Base-by-base conservation (phyloP, 2,797 vertebrate species). In the Bradypodion ventrale region DNA sequence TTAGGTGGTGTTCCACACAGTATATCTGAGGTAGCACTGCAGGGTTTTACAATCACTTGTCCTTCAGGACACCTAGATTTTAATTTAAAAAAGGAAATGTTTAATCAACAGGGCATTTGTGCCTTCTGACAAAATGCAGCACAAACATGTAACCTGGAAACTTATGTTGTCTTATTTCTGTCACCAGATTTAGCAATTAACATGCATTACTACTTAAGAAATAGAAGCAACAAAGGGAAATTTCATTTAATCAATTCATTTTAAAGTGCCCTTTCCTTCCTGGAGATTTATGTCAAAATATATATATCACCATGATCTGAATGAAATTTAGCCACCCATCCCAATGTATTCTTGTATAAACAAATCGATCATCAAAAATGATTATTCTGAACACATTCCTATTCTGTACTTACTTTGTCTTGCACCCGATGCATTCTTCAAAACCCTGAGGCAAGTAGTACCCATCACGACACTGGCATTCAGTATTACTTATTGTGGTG, bases 391-490 rank as follows among this genome's bases (percentile, higher is more conserved):
- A 7, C 6, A 15, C 40, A 68, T 42, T 78, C 16, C 5, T 56
- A 56, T 56, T n/a, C 62, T 84, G 63, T 81, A 90, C 92, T 87
- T 90, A 94, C 94, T 0, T 78, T 78, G 40, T 56, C 32, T 5
- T 90, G 79, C 83, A 90, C 12, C 0, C 88, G 21, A 52, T 37
- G 83, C 92, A 94, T 4, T 83, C 72, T 78, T 93, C 89, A 87
- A 91, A 94, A 73, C 1, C 49, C 1, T 62, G 70, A 0, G 83
- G 78, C 35, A 92, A 91, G 65, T 73, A 89, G 80, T 85, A 92
- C 0, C 93, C 93, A 2, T 0, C 2, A 12, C 73, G 89, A 81
- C 95, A 96, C 0, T 40, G 92, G 78, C 95, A 96, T 37, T 65
- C 75, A 5, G 56, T 75, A 77, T 96, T 5, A 0, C 1, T 78